A percentile compares a stretch with the other conserved stretches of the same genome.
These are phyloP conservation scores for Dioctria linearis DNA, from an alignment of 2,888 invertebrate species.

Conservation along the genomic window DNA sequence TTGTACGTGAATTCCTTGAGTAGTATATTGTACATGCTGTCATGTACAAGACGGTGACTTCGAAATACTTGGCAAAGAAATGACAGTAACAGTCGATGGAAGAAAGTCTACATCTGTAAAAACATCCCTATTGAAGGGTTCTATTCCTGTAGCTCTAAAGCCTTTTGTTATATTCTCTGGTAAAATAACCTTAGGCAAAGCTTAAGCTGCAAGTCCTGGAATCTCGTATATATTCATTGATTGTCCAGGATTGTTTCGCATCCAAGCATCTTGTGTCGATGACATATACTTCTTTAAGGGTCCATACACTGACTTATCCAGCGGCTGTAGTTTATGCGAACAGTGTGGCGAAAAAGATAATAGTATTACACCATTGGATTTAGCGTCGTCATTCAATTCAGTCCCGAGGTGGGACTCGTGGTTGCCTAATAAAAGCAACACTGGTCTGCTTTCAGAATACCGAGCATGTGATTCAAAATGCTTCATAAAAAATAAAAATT, in stretches of 20 bases:
- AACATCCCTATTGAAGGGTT: neutral
- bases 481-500: neutral
- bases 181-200: neutral
- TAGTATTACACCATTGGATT: constrained; percentile 55
- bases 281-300: constrained; percentile 60
- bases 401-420: constrained; percentile 59
- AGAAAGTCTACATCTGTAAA: neutral
- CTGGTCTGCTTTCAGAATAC: neutral
- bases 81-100: neutral
- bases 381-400: constrained; percentile 53
- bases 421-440: constrained; percentile 58
- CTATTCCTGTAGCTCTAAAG: constrained; percentile 1
- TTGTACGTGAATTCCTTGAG: too few species aligned
- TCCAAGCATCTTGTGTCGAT: constrained; percentile 4
- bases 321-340: constrained; percentile 58
- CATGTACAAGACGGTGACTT: neutral
- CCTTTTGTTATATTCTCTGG: neutral
- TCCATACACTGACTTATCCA: constrained; percentile 62
- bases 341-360: constrained; percentile 56
- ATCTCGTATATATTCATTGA: neutral
- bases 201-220: neutral
- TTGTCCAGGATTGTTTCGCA: neutral
- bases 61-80: neutral
- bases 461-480: neutral
- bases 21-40: too few species aligned